Evolutionary conservation across 2,888 invertebrate genomes (phyloP).

Genomic region (Tuberolachnus salignus): DNA sequence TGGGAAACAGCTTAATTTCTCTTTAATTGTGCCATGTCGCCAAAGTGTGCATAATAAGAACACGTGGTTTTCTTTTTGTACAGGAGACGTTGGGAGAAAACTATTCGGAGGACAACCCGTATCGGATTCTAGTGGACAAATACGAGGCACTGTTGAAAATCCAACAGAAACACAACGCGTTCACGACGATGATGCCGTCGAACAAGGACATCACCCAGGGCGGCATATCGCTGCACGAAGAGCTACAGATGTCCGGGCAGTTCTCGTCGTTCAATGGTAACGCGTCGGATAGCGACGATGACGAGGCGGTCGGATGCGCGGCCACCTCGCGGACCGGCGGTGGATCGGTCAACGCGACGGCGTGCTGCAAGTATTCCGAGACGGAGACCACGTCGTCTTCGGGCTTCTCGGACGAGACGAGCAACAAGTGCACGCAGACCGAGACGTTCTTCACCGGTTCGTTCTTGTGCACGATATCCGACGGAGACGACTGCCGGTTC

Average conservation of each 20-base stretch:
- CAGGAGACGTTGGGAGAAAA: conserved; percentile 60
- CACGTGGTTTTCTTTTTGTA: neutral
- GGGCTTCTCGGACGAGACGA: conserved; percentile 82
- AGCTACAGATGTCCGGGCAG: conserved; percentile 75
- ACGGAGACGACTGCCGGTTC: conserved; percentile 83
- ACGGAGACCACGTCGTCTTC: conserved; percentile 80
- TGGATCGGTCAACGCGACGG: conserved; percentile 45
- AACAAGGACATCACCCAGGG: conserved; percentile 60
- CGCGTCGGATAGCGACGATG: conserved; percentile 54
- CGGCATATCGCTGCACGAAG: conserved; percentile 70
- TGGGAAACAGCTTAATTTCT: no score
- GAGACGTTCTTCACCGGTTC: conserved; percentile 76
- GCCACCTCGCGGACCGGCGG: no score
- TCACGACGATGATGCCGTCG: conserved; percentile 21
- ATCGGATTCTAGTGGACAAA: conserved; percentile 77
- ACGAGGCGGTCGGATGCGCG: neutral
- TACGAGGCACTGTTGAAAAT: conserved; percentile 75
- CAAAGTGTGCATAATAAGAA: neutral
- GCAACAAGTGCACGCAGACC: conserved; percentile 83
- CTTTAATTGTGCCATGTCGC: neutral
- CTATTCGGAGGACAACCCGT: conserved; percentile 61
- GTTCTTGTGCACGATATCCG: conserved; percentile 82
- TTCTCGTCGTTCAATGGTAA: conserved; percentile 71
- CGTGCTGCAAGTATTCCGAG: conserved; percentile 57
- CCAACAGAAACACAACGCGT: conserved; percentile 56